Conservation (phyloP, 2,113 vertebrate genomes). For the Trematomus loennbergii region DNA sequence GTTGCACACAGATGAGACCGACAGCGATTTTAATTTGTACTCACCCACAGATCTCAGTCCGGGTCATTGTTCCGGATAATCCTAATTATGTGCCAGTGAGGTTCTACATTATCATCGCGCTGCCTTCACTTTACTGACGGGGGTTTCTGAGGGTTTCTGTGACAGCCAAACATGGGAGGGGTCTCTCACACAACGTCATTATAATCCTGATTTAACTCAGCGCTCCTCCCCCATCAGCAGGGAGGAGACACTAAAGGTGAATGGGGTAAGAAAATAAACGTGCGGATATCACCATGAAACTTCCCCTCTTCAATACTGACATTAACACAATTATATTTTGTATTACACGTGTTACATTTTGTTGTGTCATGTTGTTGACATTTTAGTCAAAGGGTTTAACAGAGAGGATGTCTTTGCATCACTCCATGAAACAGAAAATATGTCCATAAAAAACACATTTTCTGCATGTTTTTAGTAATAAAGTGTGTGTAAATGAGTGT, state of each 20-base stretch:
- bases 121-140: constrained; percentile 66
- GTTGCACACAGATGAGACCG: constrained; percentile 51
- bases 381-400: no score
- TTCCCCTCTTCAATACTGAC: no score
- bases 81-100: constrained; percentile 64
- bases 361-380: no score
- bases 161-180: constrained; percentile 65
- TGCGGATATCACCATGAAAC: no score
- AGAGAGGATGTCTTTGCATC: no score
- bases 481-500: no score
- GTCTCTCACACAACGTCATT: constrained; percentile 60
- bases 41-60: constrained; percentile 70
- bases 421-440: no score
- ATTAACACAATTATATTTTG: no score
- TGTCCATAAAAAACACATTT: no score
- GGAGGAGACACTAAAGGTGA: neutral
- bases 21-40: constrained; percentile 66
- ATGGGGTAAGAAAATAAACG: no score
- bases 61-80: constrained; percentile 71
- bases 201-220: constrained; percentile 56
- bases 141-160: constrained; percentile 60
- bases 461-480: no score
- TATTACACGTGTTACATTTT: no score
- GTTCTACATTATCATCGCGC: constrained; percentile 54
- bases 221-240: constrained; percentile 49